A percentile compares a stretch with the other conserved stretches of the same genome.
Evolutionary conservation across 2,113 vertebrate genomes (phyloP).

Genomic region (Nycticryphes semicollaris): DNA sequence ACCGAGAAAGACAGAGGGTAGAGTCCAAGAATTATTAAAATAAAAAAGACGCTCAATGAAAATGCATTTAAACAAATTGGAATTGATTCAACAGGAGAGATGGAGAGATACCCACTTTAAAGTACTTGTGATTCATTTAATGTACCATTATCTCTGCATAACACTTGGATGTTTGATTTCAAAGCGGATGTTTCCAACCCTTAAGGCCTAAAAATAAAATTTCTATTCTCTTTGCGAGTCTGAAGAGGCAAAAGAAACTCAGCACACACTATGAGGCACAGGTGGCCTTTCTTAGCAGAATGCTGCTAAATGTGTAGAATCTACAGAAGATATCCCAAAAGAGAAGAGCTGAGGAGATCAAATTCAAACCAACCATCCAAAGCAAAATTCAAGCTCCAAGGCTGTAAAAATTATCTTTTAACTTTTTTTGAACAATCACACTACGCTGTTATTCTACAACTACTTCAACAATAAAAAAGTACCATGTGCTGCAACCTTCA

Average conservation of each 20-base stretch:
- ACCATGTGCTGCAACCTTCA: neutral
- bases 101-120: neutral
- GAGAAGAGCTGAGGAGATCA: neutral
- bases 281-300: neutral
- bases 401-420: neutral
- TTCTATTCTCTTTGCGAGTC: neutral
- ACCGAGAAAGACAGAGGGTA: neutral
- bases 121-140: neutral
- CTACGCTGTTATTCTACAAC: neutral
- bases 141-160: neutral
- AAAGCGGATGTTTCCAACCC: neutral
- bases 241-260: conserved; percentile 6
- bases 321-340: neutral
- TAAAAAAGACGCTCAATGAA: neutral
- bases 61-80: neutral
- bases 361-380: neutral
- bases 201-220: conserved; percentile 1
- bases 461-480: neutral
- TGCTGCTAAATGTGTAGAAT: neutral
- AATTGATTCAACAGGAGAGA: neutral
- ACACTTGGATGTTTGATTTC: conserved; percentile 31
- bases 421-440: neutral
- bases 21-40: neutral
- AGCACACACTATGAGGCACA: neutral
- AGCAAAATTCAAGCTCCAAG: neutral